These are phyloP conservation scores for Andrena cerasifolii DNA, from an alignment of 1,140 invertebrate genomes.

Conservation along the genomic window DNA sequence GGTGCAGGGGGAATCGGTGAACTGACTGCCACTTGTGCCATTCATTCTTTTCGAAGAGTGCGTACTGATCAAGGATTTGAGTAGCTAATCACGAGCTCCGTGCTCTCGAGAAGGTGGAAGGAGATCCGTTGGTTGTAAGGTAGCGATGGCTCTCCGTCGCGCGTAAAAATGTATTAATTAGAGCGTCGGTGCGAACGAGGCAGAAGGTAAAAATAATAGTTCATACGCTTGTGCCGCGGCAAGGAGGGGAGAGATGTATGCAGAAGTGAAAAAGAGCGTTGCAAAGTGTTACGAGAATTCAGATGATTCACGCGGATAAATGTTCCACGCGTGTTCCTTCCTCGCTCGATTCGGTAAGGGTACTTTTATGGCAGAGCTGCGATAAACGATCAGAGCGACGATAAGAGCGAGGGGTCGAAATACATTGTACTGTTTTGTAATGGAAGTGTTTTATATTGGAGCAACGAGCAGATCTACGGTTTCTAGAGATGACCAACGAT, in stretches of 20 bases:
- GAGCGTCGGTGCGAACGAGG: slow-evolving; percentile 41
- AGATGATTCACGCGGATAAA: slow-evolving; percentile 25
- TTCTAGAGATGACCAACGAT: no score
- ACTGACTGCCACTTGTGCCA: no score
- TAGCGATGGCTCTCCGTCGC: slow-evolving; percentile 36
- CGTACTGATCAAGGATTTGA: no score
- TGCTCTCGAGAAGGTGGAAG: neutral
- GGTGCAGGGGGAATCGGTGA: no score
- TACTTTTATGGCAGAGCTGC: no score
- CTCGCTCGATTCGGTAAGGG: no score
- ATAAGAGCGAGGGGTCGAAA: no score
- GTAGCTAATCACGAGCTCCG: slow-evolving; percentile 1
- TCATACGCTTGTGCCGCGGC: neutral
- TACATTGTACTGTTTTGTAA: no score
- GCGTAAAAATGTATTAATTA: slow-evolving; percentile 53
- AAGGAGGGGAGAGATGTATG: neutral
- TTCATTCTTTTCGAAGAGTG: no score
- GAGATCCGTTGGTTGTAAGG: slow-evolving; percentile 4
- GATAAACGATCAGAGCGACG: no score
- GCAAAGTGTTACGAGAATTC: slow-evolving; percentile 21
- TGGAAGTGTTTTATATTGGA: no score
- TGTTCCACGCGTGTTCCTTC: neutral
- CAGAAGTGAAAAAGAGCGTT: slow-evolving; percentile 36
- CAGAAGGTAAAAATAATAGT: slow-evolving; percentile 54
- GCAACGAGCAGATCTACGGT: no score